Conservation (phyloP, 1,140 invertebrate genomes). For the Drosophila pseudoananassae region DNA sequence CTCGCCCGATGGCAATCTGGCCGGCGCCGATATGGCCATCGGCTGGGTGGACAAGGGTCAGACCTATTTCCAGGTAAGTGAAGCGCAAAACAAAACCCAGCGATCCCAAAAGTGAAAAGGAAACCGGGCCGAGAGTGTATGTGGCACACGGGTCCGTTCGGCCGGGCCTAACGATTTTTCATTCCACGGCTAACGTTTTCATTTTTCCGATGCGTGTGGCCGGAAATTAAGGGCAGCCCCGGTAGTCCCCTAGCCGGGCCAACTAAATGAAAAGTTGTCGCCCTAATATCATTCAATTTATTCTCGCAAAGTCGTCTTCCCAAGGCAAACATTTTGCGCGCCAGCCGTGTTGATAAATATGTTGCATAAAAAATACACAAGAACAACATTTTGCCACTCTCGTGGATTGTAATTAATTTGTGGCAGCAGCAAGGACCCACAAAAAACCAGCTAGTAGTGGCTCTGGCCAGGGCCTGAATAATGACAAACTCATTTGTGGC, state of each 20-base stretch:
- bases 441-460: conserved; percentile 68
- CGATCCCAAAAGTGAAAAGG: conserved; percentile 6
- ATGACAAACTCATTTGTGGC: conserved; percentile 73
- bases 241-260: conserved; percentile 25
- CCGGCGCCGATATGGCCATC: conserved; percentile 89
- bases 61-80: conserved; percentile 88
- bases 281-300: conserved; percentile 80
- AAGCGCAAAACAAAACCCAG: conserved; percentile 51
- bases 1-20: conserved; percentile 89
- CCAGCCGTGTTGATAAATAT: conserved; percentile 64
- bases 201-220: conserved; percentile 76
- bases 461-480: conserved; percentile 53
- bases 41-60: conserved; percentile 90
- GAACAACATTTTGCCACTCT: conserved; percentile 78
- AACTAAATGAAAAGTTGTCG: conserved; percentile 80
- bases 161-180: conserved; percentile 59
- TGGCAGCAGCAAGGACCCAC: conserved; percentile 33
- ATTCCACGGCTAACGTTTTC: conserved; percentile 66
- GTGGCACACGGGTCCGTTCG: not conserved
- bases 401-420: conserved; percentile 79
- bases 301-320: conserved; percentile 59
- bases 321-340: conserved; percentile 60
- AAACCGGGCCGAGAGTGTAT: not conserved
- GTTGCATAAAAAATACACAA: conserved; percentile 70
- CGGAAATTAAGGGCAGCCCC: conserved; percentile 73